Conservation (phyloP, 2,113 vertebrate genomes). For the Eulemur macaco region DNA sequence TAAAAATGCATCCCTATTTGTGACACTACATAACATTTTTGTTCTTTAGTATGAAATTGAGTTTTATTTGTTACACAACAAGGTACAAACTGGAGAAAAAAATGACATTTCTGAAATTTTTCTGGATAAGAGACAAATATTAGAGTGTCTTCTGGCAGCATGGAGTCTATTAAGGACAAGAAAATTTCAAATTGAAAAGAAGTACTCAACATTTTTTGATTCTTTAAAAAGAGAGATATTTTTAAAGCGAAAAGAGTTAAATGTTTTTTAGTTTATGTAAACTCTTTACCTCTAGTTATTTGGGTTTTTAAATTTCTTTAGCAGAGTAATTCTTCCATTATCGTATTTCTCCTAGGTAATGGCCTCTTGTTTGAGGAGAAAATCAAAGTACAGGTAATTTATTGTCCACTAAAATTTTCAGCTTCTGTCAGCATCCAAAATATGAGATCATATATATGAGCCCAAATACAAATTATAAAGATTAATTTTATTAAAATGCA, state of each 20-base stretch:
- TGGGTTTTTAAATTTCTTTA: slow-evolving; percentile 23
- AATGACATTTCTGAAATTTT: not conserved
- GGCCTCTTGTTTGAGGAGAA: not conserved
- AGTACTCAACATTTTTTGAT: not conserved
- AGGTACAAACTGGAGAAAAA: not conserved
- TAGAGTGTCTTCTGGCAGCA: not conserved
- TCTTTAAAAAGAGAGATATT: not conserved
- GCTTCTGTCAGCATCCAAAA: slow-evolving; percentile 62
- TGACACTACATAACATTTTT: not conserved
- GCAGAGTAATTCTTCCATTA: not conserved
- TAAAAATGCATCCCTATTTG: not conserved
- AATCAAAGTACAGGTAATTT: slow-evolving; percentile 63
- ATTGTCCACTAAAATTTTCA: slow-evolving; percentile 67
- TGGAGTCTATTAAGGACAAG: not conserved
- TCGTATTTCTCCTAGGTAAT: slow-evolving; percentile 53
- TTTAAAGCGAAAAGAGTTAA: not conserved
- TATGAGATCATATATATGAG: slow-evolving; percentile 42
- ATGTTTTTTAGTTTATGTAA: not conserved
- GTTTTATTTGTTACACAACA: not conserved
- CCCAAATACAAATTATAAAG: slow-evolving; percentile 62
- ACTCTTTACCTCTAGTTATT: not conserved
- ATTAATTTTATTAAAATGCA: slow-evolving; percentile 76
- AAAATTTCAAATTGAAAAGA: not conserved
- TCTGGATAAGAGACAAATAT: not conserved
- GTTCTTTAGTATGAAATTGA: not conserved